phyloP scores from a whole-genome alignment of 2,113 vertebrate genomes.

The Tichodroma muraria region DNA sequence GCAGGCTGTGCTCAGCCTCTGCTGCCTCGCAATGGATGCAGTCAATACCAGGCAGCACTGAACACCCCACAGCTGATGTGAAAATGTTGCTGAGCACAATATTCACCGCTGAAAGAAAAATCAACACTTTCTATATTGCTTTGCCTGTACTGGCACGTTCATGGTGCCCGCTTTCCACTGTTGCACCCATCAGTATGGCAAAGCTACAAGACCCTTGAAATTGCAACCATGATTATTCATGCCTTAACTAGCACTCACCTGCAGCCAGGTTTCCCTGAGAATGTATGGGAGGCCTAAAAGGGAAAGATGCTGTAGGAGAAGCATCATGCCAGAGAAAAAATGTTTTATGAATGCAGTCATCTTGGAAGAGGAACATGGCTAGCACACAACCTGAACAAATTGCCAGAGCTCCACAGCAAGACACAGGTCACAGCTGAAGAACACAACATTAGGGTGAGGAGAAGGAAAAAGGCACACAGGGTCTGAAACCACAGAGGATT shows the following conservation, averaged over 20 bases:
- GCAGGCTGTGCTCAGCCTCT: background rate
- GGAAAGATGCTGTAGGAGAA: background rate
- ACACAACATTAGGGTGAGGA: fast-evolving
- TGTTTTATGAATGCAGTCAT: background rate
- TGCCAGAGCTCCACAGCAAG: background rate
- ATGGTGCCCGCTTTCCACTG: background rate
- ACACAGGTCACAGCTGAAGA: background rate
- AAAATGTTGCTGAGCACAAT: background rate
- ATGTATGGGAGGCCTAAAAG: background rate
- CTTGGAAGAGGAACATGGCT: background rate
- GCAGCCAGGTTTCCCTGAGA: background rate
- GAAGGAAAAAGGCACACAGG: background rate
- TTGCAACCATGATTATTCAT: background rate
- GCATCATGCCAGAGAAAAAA: background rate
- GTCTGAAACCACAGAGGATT: background rate
- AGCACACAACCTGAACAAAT: background rate
- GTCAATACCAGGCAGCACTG: background rate
- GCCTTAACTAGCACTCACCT: background rate
- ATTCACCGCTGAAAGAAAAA: background rate
- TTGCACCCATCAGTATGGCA: background rate
- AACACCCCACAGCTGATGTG: background rate
- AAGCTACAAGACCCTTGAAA: background rate
- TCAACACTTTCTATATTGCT: background rate
- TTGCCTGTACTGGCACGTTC: background rate
- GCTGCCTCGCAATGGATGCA: background rate